A percentile compares a stretch with the other conserved stretches of the same genome.
phyloP scores from a whole-genome alignment of 2,888 invertebrate species.

The Dorcus hopei region DNA sequence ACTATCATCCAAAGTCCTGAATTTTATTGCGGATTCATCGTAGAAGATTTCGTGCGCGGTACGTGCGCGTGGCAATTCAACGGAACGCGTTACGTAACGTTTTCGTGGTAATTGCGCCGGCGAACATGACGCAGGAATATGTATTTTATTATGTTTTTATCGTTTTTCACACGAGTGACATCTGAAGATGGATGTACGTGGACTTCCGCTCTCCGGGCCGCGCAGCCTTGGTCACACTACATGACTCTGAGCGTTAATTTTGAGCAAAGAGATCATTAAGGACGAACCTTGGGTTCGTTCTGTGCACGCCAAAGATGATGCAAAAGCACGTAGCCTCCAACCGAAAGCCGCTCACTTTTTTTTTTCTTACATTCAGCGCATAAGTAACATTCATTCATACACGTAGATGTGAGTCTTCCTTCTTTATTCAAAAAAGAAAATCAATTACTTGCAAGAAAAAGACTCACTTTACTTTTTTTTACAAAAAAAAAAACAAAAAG shows the following conservation, averaged over 20 bases:
- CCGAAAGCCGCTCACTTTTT: conserved; percentile 7
- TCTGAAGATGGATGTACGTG: conserved; percentile 44
- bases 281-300: conserved; percentile 20
- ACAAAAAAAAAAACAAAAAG: too few relatives aligned
- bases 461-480: too few relatives aligned
- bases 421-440: too few relatives aligned
- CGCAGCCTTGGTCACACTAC: conserved; percentile 43
- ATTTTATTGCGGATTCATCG: too few relatives aligned
- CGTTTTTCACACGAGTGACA: conserved; percentile 47
- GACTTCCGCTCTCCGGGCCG: conserved; percentile 27
- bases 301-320: conserved; percentile 8
- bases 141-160: conserved; percentile 40
- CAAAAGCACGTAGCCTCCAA: conserved; percentile 8
- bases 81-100: conserved; percentile 25
- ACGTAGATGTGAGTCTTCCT: too few relatives aligned
- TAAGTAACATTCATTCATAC: conserved; percentile 1
- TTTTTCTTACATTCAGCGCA: not conserved
- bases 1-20: too few relatives aligned
- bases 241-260: conserved; percentile 42
- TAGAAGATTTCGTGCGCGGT: not conserved
- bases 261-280: conserved; percentile 37
- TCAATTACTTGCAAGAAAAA: too few relatives aligned
- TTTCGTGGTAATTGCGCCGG: not conserved
- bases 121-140: conserved; percentile 35
- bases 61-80: not conserved